Evolutionary conservation across 2,888 invertebrate species (phyloP), one percentile per base, ranked within the genome.

Genomic region (Megastigmus dorsalis): DNA sequence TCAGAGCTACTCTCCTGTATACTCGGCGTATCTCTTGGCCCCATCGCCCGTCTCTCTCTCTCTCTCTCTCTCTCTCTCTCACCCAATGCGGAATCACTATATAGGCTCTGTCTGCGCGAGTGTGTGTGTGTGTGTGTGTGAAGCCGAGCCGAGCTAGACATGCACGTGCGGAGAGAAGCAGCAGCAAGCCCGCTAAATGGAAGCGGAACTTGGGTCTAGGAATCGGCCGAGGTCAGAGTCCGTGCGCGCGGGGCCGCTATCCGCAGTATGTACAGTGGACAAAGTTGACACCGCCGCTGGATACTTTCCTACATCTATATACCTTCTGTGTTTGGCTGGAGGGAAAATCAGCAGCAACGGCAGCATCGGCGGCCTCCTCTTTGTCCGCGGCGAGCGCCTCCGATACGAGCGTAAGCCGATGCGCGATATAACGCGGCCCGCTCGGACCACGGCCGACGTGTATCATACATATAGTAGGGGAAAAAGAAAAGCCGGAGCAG

Each of bases 1-100:
- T 83, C 82, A 83, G 80, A 82, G 81, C 82, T 78, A 68, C 45
- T 62, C 30, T 30, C 20, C 9, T 45, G 13, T n/a, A 48, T 6
- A 48, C 3, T 2, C 23, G 23, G 23, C n/a, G n/a, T 48, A 48
- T 48, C 48, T 48, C 23, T 48, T 18, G 55, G 33, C 5, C 15
- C 33, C 33, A 54, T 20, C 36, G 55, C 33, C 18, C n/a, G 18
- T 15, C 30, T 18, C 10, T 59, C 60, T 5, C 20, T 7, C 59
- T 28, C 43, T 26, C 38, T 30, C 30, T 5, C 4, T 1, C 54
- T 26, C 43, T 28, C n/a, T 15, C 10, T 7, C 23, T 20, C 20
- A 15, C 43, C 3, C 33, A 10, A 43, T 38, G 18, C 59, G 52
- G 6, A 4, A 4, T 30, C 13, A n/a, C 10, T 7, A 50, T 23